Conservation (phyloP, 1,140 invertebrate genomes). For the Papilio glaucus region DNA sequence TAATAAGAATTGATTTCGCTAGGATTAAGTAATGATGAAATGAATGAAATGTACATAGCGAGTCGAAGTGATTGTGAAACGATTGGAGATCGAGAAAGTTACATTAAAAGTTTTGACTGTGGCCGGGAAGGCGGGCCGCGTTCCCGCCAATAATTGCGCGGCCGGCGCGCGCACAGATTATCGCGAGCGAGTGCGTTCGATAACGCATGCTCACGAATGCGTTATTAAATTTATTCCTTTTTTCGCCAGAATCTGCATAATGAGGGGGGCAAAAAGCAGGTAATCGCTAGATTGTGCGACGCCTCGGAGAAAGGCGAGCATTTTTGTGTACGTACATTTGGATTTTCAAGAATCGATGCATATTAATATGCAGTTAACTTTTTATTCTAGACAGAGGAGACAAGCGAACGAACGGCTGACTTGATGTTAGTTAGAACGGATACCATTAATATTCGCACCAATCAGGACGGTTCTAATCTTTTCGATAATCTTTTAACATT, state of each 20-base stretch:
- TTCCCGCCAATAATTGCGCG: constrained; percentile 62
- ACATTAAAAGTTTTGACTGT: constrained; percentile 59
- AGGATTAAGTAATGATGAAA: constrained; percentile 78
- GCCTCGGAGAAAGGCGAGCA: constrained; percentile 69
- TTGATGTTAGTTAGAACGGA: neutral
- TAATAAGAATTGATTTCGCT: constrained; percentile 54
- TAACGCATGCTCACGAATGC: constrained; percentile 79
- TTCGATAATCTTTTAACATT: no score
- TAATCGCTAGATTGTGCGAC: constrained; percentile 75
- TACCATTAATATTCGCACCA: neutral
- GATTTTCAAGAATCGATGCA: constrained; percentile 57
- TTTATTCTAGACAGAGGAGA: constrained; percentile 59
- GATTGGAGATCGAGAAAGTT: constrained; percentile 59
- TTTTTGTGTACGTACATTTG: constrained; percentile 58
- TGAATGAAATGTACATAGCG: constrained; percentile 52
- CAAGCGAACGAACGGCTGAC: neutral
- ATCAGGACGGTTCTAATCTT: no score
- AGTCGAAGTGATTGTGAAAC: constrained; percentile 53
- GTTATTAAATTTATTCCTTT: constrained; percentile 82
- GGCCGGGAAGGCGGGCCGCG: constrained; percentile 3
- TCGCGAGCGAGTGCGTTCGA: constrained; percentile 80
- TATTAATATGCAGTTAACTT: constrained; percentile 59
- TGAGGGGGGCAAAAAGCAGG: constrained; percentile 76
- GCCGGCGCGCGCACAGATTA: constrained; percentile 74
- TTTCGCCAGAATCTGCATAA: constrained; percentile 81